Evolutionary conservation across 2,113 vertebrate species (phyloP), one percentile per base, ranked within the genome.

Genomic region (Microtus pennsylvanicus): DNA sequence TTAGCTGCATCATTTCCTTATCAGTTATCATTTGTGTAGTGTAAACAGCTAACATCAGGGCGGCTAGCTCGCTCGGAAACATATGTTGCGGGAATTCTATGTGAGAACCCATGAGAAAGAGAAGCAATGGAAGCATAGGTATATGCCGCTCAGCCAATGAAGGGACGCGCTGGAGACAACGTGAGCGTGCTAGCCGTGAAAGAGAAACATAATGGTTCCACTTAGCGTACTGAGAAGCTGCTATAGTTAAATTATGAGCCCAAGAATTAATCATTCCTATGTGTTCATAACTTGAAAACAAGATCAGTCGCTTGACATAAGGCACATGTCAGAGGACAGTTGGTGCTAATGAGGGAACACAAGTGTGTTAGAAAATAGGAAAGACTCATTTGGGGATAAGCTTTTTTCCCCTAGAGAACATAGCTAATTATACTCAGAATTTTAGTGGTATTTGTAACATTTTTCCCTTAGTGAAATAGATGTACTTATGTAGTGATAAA

Each of bases 1-100:
- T 98, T 99, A 98, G 98, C 98, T 98, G 97, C 98, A 98, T 98
- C 98, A 98, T 98, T 98, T 98, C 98, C 98, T 99, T 99, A 99
- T 99, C 99, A 98, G 98, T 96, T 97, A 97, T 99, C 98, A 97
- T 98, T 98, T 98, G 98, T 98, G 96, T 97, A 98, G 97, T 98
- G 98, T 98, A 97, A 98, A 99, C 98, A 98, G 98, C 98, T 98
- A 97, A 98, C 98, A 98, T 98, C 96, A 97, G 97, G 95, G 90
- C 97, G 98, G 95, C 97, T 96, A 97, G 87, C 90, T 90, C 92
- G 78, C 6, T 65, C 95, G 93, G 97, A n/a, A 98, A 98, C 99
- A 99, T 99, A 99, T 99, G 99, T 98, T 98, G 96, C 96, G 97
- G 86, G 93, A 98, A 97, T 97, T 91, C 96, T 95, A 70, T 98